Conservation (phyloP, 2,113 vertebrate genomes). For the Antigone vipio region DNA sequence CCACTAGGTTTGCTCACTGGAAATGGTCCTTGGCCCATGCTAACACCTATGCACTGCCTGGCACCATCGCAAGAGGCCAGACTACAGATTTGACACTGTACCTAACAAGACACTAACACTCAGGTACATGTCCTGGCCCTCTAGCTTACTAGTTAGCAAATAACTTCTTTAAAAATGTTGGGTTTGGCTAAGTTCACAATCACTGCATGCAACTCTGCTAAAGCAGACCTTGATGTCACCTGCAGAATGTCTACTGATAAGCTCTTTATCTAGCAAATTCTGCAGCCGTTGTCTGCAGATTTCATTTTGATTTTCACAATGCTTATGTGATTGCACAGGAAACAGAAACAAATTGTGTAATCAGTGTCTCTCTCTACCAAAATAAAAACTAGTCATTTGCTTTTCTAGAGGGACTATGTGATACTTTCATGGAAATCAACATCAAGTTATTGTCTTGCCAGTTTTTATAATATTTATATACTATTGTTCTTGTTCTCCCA, state of each 20-base stretch:
- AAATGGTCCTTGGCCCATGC: background rate
- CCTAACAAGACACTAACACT: background rate
- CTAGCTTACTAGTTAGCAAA: background rate
- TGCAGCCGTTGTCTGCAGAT: background rate
- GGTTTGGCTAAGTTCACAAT: background rate
- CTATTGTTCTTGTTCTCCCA: background rate
- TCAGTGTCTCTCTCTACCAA: background rate
- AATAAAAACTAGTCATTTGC: background rate
- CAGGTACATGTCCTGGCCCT: fast-evolving
- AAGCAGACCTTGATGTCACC: background rate
- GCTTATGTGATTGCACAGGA: conserved; percentile 20
- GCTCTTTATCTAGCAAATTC: background rate
- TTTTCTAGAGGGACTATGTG: background rate
- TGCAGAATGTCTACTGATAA: background rate
- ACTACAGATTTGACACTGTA: background rate
- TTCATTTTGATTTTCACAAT: conserved; percentile 31
- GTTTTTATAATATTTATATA: background rate
- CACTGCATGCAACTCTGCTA: background rate
- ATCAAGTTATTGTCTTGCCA: background rate
- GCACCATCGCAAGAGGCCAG: background rate
- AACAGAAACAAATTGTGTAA: conserved; percentile 6
- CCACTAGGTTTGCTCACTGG: background rate
- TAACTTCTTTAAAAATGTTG: background rate
- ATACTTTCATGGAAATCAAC: background rate
- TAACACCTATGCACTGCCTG: background rate